phyloP scores from a whole-genome alignment of 1,140 invertebrate species.

The Drosophila subobscura region DNA sequence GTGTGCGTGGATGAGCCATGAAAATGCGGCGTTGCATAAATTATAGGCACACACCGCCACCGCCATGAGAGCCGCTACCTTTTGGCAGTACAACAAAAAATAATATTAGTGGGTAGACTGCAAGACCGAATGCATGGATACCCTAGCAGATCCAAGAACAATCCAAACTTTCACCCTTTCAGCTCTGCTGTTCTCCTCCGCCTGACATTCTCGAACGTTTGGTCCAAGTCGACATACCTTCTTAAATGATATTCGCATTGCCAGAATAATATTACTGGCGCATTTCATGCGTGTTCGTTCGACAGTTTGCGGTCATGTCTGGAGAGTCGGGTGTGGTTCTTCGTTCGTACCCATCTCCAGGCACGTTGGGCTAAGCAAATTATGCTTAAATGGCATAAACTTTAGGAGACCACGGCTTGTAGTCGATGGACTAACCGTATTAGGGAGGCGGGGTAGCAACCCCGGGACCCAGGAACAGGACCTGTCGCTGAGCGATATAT shows the following conservation, averaged over 20 bases:
- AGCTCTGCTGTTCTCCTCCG: too few species aligned
- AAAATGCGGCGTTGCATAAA: constrained; percentile 79
- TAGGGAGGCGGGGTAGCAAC: constrained; percentile 4
- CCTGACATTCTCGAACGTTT: too few species aligned
- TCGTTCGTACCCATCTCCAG: constrained; percentile 10
- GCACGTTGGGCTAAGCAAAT: constrained; percentile 57
- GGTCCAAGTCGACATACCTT: too few species aligned
- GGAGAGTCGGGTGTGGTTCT: constrained; percentile 23
- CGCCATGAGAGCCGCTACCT: constrained; percentile 42
- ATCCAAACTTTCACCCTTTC: too few species aligned
- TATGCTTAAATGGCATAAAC: constrained; percentile 76
- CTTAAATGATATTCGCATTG: too few species aligned
- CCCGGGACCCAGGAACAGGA: background rate
- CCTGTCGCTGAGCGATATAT: constrained; percentile 52
- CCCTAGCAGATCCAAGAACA: too few species aligned
- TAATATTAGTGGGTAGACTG: background rate
- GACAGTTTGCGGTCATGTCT: constrained; percentile 18
- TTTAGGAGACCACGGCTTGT: constrained; percentile 30
- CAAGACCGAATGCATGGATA: too few species aligned
- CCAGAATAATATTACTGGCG: constrained; percentile 53
- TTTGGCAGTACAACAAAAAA: constrained; percentile 34
- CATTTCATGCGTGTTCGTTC: constrained; percentile 60
- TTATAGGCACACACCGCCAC: constrained; percentile 49
- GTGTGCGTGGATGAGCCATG: constrained; percentile 53
- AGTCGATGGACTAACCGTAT: constrained; percentile 12